phyloP scores from a whole-genome alignment of 1,140 invertebrate genomes.

The Nasonia longicornis region DNA sequence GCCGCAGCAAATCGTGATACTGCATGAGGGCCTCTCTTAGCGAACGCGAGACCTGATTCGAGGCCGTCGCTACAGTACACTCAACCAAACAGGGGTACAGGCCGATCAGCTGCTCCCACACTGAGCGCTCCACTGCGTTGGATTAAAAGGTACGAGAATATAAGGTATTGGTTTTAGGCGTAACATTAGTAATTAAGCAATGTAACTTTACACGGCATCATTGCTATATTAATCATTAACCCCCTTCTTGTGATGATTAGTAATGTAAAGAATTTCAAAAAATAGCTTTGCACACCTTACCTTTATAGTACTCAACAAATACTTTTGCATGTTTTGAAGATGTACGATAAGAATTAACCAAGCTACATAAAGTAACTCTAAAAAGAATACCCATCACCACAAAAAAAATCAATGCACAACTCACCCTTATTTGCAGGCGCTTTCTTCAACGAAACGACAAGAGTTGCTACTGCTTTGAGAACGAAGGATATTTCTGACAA shows the following conservation, averaged over 20 bases:
- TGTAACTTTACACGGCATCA: no score
- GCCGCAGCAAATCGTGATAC: constrained; percentile 86
- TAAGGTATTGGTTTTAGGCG: not conserved
- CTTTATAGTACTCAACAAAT: not conserved
- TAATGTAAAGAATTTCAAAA: no score
- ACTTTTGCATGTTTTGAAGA: no score
- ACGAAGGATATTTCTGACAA: constrained; percentile 97
- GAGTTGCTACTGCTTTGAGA: constrained; percentile 93
- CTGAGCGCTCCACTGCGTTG: constrained; percentile 82
- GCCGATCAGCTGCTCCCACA: constrained; percentile 93
- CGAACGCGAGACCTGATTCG: constrained; percentile 83
- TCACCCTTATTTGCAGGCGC: constrained; percentile 87
- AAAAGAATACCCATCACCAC: not conserved
- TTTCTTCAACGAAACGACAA: constrained; percentile 92
- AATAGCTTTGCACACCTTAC: no score
- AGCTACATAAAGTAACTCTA: not conserved
- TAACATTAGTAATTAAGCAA: no score
- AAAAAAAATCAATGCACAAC: not conserved
- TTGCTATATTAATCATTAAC: no score
- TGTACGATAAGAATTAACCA: not conserved
- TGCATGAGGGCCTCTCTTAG: constrained; percentile 88
- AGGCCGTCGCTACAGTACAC: constrained; percentile 83
- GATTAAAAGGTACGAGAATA: not conserved
- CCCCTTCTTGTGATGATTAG: no score
- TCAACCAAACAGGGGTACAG: constrained; percentile 93